Evolutionary conservation across 2,113 vertebrate species (phyloP).

Genomic region (Siniperca chuatsi): DNA sequence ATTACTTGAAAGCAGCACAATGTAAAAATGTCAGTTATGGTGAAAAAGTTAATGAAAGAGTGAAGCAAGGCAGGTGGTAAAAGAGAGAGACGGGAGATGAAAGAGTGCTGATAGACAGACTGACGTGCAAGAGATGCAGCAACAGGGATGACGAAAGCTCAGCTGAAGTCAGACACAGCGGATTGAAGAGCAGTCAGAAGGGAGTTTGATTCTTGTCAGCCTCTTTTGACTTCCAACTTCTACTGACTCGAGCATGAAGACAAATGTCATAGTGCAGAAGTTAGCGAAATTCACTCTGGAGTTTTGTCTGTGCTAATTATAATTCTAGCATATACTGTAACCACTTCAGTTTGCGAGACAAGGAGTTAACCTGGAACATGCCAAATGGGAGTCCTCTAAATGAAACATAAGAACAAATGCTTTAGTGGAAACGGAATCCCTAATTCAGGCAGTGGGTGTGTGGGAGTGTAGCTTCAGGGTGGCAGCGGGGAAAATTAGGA

Average conservation of each 20-base stretch:
- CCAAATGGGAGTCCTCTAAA: slow-evolving; percentile 12
- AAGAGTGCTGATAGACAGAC: slow-evolving; percentile 53
- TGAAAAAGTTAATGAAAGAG: slow-evolving; percentile 63
- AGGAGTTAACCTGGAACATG: slow-evolving; percentile 7
- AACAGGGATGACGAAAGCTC: slow-evolving; percentile 64
- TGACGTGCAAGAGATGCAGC: slow-evolving; percentile 34
- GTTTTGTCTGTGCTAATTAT: slow-evolving; percentile 36
- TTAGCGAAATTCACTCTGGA: slow-evolving; percentile 9
- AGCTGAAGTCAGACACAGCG: slow-evolving; percentile 37
- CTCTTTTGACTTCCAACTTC: slow-evolving; percentile 50
- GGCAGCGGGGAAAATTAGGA: slow-evolving; percentile 23
- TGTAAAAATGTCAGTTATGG: slow-evolving; percentile 43
- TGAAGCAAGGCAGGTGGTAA: slow-evolving; percentile 47
- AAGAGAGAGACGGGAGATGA: slow-evolving; percentile 49
- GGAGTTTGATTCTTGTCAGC: slow-evolving; percentile 50
- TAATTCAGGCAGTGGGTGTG: slow-evolving; percentile 26
- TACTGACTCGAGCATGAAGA: slow-evolving; percentile 34
- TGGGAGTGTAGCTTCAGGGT: slow-evolving; percentile 14
- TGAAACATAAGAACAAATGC: slow-evolving; percentile 33
- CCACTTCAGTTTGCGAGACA: not conserved
- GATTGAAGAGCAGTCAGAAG: slow-evolving; percentile 28
- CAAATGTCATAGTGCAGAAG: slow-evolving; percentile 41
- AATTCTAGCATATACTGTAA: not conserved
- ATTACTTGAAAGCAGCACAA: slow-evolving; percentile 44
- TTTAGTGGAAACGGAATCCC: slow-evolving; percentile 23